Evolutionary conservation across 2,888 invertebrate species (phyloP).

Genomic region (Atethmia centrago): DNA sequence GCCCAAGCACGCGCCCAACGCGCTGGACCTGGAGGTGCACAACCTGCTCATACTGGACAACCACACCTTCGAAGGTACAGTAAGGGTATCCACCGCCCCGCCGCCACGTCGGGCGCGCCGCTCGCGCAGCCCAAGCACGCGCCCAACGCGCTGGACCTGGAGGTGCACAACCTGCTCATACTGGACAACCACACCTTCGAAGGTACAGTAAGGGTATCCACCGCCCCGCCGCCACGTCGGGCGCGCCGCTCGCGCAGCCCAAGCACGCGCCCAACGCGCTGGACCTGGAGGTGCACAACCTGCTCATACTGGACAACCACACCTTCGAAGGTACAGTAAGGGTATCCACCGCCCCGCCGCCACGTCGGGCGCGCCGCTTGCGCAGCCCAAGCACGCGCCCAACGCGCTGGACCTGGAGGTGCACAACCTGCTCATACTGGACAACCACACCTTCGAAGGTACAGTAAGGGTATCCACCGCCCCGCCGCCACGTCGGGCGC

Average conservation of each 20-base stretch:
- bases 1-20: slow-evolving; percentile 90
- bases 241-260: slow-evolving; percentile 83
- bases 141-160: slow-evolving; percentile 95
- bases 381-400: slow-evolving; percentile 92
- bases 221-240: slow-evolving; percentile 65
- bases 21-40: slow-evolving; percentile 97
- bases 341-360: too few relatives aligned
- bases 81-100: too few relatives aligned
- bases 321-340: slow-evolving; percentile 95
- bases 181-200: slow-evolving; percentile 95
- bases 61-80: slow-evolving; percentile 94
- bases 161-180: slow-evolving; percentile 96
- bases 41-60: slow-evolving; percentile 92
- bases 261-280: slow-evolving; percentile 92
- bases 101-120: slow-evolving; percentile 73
- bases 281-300: slow-evolving; percentile 97
- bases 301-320: slow-evolving; percentile 92
- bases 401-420: slow-evolving; percentile 96
- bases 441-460: slow-evolving; percentile 92
- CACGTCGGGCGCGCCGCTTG: slow-evolving; percentile 72
- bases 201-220: slow-evolving; percentile 24
- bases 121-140: slow-evolving; percentile 91
- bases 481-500: slow-evolving; percentile 72
- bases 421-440: slow-evolving; percentile 97
- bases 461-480: too few relatives aligned